Conservation (phyloP, 2,113 vertebrate species). For the Bufo gargarizans region DNA sequence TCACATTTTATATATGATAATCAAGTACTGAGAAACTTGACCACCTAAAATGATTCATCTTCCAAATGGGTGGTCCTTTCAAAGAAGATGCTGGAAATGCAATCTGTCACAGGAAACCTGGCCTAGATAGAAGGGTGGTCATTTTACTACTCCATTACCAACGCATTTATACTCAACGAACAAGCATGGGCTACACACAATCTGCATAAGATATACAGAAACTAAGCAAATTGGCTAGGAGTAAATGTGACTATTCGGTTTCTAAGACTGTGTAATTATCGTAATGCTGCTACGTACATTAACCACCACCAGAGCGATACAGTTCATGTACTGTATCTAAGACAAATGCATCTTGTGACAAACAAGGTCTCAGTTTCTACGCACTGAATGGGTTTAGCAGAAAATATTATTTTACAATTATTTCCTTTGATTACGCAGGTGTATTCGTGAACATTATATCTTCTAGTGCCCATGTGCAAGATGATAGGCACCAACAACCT, state of each 20-base stretch:
- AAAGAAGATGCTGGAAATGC: not conserved
- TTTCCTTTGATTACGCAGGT: too few relatives aligned
- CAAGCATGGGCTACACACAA: not conserved
- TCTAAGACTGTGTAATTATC: not conserved
- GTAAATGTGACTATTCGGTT: not conserved
- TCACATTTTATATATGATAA: too few relatives aligned
- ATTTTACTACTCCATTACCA: not conserved
- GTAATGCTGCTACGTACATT: too few relatives aligned
- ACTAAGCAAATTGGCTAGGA: too few relatives aligned
- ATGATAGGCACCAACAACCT: not conserved
- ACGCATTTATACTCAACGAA: not conserved
- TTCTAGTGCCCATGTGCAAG: not conserved
- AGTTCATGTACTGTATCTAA: not conserved
- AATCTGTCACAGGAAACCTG: not conserved
- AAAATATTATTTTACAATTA: too few relatives aligned
- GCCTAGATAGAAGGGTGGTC: not conserved
- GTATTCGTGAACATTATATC: not conserved
- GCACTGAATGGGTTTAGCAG: not conserved
- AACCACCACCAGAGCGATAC: slow-evolving; percentile 9
- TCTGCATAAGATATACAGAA: not conserved
- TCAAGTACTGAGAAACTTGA: too few relatives aligned
- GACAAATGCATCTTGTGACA: not conserved
- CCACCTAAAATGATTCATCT: too few relatives aligned
- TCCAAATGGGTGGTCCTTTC: too few relatives aligned
- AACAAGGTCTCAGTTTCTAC: not conserved